Base-by-base conservation (phyloP, 2,797 vertebrate genomes). In the Poecilia wingei region DNA sequence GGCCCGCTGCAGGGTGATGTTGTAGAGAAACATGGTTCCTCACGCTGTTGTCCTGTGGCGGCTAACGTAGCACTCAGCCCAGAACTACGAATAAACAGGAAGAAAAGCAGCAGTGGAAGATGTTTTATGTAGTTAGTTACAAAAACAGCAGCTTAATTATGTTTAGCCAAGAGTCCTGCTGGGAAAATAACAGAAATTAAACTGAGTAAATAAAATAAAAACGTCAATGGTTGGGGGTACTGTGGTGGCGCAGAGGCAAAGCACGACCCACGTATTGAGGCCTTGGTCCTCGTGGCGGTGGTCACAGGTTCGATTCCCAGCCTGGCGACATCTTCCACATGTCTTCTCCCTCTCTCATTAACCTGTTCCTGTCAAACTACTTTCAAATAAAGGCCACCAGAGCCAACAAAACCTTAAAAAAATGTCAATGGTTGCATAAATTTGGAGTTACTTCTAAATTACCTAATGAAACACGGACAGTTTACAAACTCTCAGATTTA, bases 1-100 rank as follows among this genome's bases (percentile, higher is more conserved):
- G 84, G 98, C 98, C 43, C 98, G 95, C 93, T 99, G 98, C 55
- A 99, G 85, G 0, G 98, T 99, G 86, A 99, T 89, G 89, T 99
- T 99, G 94, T 99, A 99, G 25, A 99, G 96, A 93, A 99, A 99
- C 98, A 99, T 99, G 92, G 57, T 78, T 93, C 82, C 10, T 80
- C 10, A 85, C 31, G 70, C 55, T 74, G 76, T 83, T 83, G 73
- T 91, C 86, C 72, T 82, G 85, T 88, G 79, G 86, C 82, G 78
- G 81, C 82, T 83, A 75, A 90, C 74, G 72, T 82, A 88, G 84
- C 46, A 28, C 77, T 68, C 39, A 53, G 3, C 61, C 82, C 79
- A 72, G 82, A 80, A 53, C 90, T 93, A 64, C 0, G 59, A 12
- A 25, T 1, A 28, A 31, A 51, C 3, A 2, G 14, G 10, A 6